Conservation (phyloP, 1,140 invertebrate species). For the Pseudobourletiella spinata region DNA sequence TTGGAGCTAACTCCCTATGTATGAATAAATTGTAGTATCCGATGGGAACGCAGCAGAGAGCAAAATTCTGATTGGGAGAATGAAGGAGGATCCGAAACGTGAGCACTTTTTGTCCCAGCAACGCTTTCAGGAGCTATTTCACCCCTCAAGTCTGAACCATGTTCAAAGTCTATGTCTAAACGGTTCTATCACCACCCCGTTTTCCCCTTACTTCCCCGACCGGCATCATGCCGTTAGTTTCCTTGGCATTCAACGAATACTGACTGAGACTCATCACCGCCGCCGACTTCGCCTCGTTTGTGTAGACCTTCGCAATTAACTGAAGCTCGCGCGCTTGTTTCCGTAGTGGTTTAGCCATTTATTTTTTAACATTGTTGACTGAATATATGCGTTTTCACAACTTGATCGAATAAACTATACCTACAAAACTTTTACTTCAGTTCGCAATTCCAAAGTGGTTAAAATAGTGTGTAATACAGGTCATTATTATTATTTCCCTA, state of each 20-base stretch:
- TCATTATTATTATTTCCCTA: not conserved
- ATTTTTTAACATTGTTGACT: not conserved
- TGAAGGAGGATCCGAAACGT: slow-evolving; percentile 6
- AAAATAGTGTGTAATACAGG: not conserved
- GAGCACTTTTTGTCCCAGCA: slow-evolving; percentile 9
- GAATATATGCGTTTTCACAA: not conserved
- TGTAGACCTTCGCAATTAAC: not conserved
- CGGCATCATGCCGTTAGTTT: not conserved
- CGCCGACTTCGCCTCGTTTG: not conserved
- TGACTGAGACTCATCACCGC: not conserved
- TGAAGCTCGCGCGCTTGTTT: too few relatives aligned
- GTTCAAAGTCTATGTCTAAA: not conserved
- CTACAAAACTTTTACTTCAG: not conserved
- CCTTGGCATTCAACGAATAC: not conserved
- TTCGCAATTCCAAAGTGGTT: not conserved
- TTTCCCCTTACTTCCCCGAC: not conserved
- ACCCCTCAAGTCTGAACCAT: not conserved
- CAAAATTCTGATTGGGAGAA: slow-evolving; percentile 10
- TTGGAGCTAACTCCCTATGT: not conserved
- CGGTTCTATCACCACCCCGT: not conserved
- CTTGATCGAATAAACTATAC: not conserved
- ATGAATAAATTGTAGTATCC: not conserved
- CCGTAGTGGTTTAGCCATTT: too few relatives aligned
- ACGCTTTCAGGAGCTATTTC: slow-evolving; percentile 6
- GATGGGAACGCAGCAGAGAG: not conserved